These are phyloP conservation scores for Oxyscelio sp. DNA, from an alignment of 2,888 invertebrate genomes.

Conservation along the genomic window DNA sequence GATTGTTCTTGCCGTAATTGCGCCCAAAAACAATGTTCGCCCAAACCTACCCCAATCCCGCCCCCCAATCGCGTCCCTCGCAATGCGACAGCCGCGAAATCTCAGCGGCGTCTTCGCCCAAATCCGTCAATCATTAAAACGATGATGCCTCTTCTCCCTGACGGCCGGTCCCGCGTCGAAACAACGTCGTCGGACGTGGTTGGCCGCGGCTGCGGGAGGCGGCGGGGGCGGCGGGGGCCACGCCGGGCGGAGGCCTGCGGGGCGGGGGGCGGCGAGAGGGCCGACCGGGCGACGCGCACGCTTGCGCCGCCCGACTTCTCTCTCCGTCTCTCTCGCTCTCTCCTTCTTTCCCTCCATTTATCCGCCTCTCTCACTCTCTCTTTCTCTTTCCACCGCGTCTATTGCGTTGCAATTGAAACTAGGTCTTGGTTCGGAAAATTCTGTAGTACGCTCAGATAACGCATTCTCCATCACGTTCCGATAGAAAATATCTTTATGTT, in stretches of 20 bases:
- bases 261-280: constrained; percentile 18
- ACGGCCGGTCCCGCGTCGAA: constrained; percentile 25
- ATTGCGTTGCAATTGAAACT: constrained; percentile 77
- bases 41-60: not conserved
- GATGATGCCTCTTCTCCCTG: constrained; percentile 34
- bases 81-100: not conserved
- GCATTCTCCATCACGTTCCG: constrained; percentile 66
- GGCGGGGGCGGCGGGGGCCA: not conserved
- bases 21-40: too few species aligned
- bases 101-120: constrained; percentile 11
- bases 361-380: constrained; percentile 36
- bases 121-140: constrained; percentile 56
- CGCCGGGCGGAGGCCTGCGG: not conserved
- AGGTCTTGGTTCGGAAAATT: constrained; percentile 82
- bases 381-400: constrained; percentile 54
- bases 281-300: constrained; percentile 44
- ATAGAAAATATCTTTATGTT: constrained; percentile 67
- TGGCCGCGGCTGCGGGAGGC: not conserved
- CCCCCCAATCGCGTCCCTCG: not conserved
- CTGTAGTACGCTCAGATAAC: constrained; percentile 78
- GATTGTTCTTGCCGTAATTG: too few species aligned
- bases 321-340: constrained; percentile 1
- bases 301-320: constrained; percentile 34
- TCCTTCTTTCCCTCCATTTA: constrained; percentile 14
- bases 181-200: constrained; percentile 37